phyloP scores from a whole-genome alignment of 2,888 invertebrate genomes.

The Orthosia gothica region DNA sequence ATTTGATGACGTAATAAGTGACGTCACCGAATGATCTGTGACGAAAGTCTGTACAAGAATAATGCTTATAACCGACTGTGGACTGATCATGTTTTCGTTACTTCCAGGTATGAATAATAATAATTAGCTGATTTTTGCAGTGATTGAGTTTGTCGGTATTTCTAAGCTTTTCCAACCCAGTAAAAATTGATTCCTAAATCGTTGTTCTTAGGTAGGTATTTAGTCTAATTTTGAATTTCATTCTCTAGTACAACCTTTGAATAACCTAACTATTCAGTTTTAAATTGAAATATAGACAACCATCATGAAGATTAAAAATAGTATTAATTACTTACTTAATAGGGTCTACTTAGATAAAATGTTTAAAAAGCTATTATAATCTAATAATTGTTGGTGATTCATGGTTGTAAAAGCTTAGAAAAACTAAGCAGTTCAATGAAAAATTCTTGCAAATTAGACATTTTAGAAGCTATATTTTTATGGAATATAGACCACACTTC shows the following conservation, averaged over 20 bases:
- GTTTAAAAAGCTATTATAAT: conserved; percentile 41
- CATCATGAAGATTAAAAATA: conserved; percentile 43
- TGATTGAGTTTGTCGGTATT: conserved; percentile 13
- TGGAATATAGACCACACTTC: neutral
- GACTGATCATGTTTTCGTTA: neutral
- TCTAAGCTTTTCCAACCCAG: conserved; percentile 32
- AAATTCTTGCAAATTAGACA: neutral
- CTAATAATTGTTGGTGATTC: conserved; percentile 29
- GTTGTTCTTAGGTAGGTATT: conserved; percentile 44
- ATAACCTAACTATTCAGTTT: conserved; percentile 44
- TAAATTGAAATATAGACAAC: conserved; percentile 50
- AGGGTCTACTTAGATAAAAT: conserved; percentile 27
- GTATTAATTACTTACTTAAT: conserved; percentile 44
- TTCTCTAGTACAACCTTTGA: conserved; percentile 59
- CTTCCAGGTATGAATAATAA: conserved; percentile 13
- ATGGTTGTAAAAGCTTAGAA: conserved; percentile 37
- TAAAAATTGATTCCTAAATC: conserved; percentile 33
- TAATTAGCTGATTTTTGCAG: neutral
- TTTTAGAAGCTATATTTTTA: neutral
- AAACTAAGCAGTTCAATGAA: neutral
- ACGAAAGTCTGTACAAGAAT: conserved; percentile 31
- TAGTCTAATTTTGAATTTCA: conserved; percentile 58
- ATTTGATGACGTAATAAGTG: conserved; percentile 32
- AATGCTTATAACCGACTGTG: conserved; percentile 61
- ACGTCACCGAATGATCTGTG: conserved; percentile 40